Evolutionary conservation across 2,113 vertebrate genomes (phyloP).

Genomic region (Macaca nemestrina): DNA sequence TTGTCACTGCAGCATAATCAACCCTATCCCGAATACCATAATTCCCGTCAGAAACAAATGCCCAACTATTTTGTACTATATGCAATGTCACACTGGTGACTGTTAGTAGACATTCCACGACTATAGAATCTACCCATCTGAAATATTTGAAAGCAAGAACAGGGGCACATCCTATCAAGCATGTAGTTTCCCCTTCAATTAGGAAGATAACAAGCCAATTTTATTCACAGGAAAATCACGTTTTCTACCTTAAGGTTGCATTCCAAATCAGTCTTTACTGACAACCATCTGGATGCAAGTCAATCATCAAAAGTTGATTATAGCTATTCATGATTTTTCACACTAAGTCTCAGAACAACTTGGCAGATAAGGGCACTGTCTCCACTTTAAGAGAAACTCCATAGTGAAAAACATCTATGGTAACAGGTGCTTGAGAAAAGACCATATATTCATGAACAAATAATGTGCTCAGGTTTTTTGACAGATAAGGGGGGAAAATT

Average conservation of each 20-base stretch:
- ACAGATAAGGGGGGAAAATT: neutral
- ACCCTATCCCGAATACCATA: neutral
- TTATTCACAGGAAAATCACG: neutral
- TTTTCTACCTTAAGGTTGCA: neutral
- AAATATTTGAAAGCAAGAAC: fast-evolving
- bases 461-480: neutral
- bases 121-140: neutral
- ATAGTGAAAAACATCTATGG: neutral
- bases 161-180: neutral
- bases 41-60: neutral
- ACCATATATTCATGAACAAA: neutral
- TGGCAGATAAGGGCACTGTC: neutral
- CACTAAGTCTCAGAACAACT: neutral
- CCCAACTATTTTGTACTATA: neutral
- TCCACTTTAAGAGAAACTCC: neutral
- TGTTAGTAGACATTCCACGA: neutral
- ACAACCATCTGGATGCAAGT: neutral
- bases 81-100: neutral
- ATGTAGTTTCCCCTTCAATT: neutral
- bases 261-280: neutral
- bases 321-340: neutral
- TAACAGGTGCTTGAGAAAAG: neutral
- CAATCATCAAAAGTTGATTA: neutral
- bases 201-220: neutral
- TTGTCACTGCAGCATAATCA: neutral